These are phyloP conservation scores for Probosciger aterrimus DNA, from an alignment of 2,113 vertebrate genomes.

Conservation along the genomic window DNA sequence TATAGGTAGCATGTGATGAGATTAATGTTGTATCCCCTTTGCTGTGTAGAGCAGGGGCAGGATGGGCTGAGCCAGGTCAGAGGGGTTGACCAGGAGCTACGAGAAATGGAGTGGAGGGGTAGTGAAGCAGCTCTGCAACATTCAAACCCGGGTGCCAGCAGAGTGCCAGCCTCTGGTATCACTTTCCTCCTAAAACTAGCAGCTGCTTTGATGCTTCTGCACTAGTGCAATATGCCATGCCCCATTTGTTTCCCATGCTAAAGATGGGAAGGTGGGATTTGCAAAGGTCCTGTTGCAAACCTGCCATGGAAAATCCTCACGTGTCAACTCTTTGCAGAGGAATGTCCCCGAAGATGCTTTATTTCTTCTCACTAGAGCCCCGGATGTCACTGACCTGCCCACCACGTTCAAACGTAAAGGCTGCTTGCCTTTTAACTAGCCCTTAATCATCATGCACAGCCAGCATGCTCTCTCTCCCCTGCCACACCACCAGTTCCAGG, in stretches of 20 bases:
- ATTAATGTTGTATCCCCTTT: background rate
- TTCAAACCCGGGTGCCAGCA: rapidly evolving
- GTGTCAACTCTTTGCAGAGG: background rate
- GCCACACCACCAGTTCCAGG: background rate
- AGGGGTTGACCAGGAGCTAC: background rate
- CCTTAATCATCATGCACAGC: rapidly evolving
- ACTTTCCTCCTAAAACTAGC: background rate
- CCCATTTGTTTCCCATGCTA: background rate
- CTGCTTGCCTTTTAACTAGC: background rate
- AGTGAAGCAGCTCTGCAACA: background rate
- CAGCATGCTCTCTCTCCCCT: background rate
- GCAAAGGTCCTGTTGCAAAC: background rate
- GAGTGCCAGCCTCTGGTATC: background rate
- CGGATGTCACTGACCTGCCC: background rate
- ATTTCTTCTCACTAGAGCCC: background rate
- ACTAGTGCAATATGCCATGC: background rate
- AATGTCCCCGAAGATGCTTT: background rate
- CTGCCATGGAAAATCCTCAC: background rate
- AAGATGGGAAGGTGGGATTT: background rate
- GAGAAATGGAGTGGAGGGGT: rapidly evolving
- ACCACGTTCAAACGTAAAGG: background rate
- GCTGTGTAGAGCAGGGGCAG: background rate
- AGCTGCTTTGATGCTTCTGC: background rate
- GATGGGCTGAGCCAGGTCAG: background rate
- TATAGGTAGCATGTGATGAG: background rate